These are phyloP conservation scores for Apeira syringaria DNA, from an alignment of 2,888 invertebrate genomes.

Conservation along the genomic window DNA sequence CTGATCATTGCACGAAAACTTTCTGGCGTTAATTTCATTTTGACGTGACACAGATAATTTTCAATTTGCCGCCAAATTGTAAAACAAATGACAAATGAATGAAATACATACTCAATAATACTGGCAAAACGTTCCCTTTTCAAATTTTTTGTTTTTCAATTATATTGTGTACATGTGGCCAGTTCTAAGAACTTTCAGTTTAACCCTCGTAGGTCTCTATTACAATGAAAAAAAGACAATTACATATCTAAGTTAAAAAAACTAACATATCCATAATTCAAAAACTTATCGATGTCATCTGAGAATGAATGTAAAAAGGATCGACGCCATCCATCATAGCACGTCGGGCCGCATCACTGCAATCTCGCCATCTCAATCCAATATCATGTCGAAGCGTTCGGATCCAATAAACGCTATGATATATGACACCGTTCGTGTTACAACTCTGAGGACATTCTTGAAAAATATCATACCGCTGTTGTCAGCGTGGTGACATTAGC, in stretches of 20 bases:
- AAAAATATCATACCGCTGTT: not conserved
- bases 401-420: constrained; percentile 32
- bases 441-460: not conserved
- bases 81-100: too few relatives aligned
- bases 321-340: constrained; percentile 50
- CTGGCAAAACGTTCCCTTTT: too few relatives aligned
- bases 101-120: too few relatives aligned
- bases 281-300: constrained; percentile 21
- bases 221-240: too few relatives aligned
- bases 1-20: too few relatives aligned
- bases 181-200: too few relatives aligned
- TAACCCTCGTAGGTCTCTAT: too few relatives aligned
- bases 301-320: constrained; percentile 43
- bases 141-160: too few relatives aligned
- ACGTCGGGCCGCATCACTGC: constrained; percentile 49
- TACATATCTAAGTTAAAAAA: not conserved
- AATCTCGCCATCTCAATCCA: constrained; percentile 55
- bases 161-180: too few relatives aligned
- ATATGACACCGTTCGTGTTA: constrained; percentile 14
- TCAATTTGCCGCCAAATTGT: too few relatives aligned
- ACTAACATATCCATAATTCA: not conserved
- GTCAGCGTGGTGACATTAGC: not conserved
- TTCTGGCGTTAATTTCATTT: too few relatives aligned
- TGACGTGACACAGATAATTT: too few relatives aligned
- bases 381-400: constrained; percentile 44